Base-by-base conservation (phyloP, 2,797 vertebrate genomes). In the Ctenosaura bakeri region DNA sequence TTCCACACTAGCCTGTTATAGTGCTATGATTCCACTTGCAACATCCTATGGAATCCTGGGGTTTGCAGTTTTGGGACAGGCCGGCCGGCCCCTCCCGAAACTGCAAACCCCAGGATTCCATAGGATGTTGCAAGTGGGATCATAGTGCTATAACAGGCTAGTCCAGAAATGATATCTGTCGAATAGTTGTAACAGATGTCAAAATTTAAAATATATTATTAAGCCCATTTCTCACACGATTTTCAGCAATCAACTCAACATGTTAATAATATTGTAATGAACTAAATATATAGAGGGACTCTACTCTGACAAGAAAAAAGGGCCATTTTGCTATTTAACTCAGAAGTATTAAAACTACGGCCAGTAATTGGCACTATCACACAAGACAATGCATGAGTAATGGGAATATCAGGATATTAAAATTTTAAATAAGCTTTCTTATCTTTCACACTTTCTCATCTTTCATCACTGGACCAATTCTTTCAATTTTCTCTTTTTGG, bases 191-290 rank as follows among this genome's bases (percentile, higher is more conserved):
- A 94, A 87, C 91, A 93, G 89, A 92, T 88, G 62, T 89, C 20
- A 94, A 94, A 92, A 92, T 87, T 84, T 85, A 93, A 92, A 93
- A 14, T n/a, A 89, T 82, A 81, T 91, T 95, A 96, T 94, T 87
- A 93, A 91, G 91, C 79, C 52, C 76, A 87, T 90, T 94, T 66
- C 77, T 73, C 79, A 56, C 50, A 73, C 42, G 92, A 86, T 86
- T 86, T 82, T 90, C 66, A 86, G 78, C n/a, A 38, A 82, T 74
- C 76, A 87, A 90, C 88, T 89, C 86, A 94, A 90, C 84, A 87
- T 7, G 77, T 82, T 62, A 83, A 69, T 92, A 91, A 91, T 91
- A 42, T 87, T 93, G 91, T 90, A 89, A 93, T 83, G 87, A 94
- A 90, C 84, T 92, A 18, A 81, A 69, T 82, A 89, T 64, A 81